A percentile compares a stretch with the other conserved stretches of the same genome.
Evolutionary conservation across 2,113 vertebrate species (phyloP).

Genomic region (Microcebus tavaratra): DNA sequence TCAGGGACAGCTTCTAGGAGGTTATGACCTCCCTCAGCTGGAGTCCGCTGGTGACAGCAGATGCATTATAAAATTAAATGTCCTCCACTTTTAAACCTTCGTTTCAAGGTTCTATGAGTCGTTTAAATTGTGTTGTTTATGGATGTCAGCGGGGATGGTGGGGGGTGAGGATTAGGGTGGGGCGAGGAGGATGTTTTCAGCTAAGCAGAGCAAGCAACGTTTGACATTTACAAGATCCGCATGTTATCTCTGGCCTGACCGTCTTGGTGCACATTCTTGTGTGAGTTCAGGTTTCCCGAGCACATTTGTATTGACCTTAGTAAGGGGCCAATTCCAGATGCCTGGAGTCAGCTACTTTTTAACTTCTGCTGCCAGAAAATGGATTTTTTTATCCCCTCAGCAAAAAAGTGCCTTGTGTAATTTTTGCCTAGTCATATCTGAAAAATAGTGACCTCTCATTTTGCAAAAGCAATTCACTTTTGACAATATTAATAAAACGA

Average conservation of each 20-base stretch:
- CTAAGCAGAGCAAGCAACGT: neutral
- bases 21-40: constrained; percentile 50
- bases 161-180: no score
- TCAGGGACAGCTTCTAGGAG: neutral
- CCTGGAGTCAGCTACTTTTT: constrained; percentile 28
- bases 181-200: neutral
- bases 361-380: constrained; percentile 40
- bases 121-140: neutral
- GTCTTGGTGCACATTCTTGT: neutral
- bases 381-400: neutral
- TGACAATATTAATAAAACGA: neutral
- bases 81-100: neutral
- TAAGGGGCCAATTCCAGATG: neutral
- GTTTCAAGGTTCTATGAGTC: constrained; percentile 32
- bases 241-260: neutral
- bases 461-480: constrained; percentile 17
- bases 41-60: constrained; percentile 73
- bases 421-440: neutral
- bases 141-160: neutral
- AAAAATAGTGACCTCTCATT: neutral
- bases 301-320: neutral
- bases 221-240: neutral
- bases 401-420: neutral
- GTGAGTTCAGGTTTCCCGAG: neutral
- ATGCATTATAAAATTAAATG: constrained; percentile 73